These are phyloP conservation scores for Psittacula echo DNA, from an alignment of 2,797 vertebrate genomes.

Conservation along the genomic window DNA sequence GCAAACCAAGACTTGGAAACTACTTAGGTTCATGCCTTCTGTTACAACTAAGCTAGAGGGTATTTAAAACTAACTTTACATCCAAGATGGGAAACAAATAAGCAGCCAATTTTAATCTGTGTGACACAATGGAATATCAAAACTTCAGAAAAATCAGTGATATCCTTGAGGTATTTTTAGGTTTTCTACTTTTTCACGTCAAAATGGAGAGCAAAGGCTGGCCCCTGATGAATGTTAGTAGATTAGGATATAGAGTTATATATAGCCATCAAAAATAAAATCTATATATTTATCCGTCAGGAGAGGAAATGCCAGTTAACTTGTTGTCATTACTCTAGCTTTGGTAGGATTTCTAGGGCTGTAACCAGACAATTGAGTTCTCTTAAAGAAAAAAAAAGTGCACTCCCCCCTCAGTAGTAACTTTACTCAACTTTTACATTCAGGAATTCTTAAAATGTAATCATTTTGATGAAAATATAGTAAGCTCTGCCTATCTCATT, in stretches of 20 bases:
- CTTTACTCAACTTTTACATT: conserved; percentile 82
- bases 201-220: conserved; percentile 97
- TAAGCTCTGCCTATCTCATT: conserved; percentile 78
- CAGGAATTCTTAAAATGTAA: conserved; percentile 71
- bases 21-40: conserved; percentile 68
- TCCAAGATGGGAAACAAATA: conserved; percentile 71
- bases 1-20: conserved; percentile 71
- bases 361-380: conserved; percentile 80
- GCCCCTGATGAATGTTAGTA: conserved; percentile 84
- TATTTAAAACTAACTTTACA: conserved; percentile 67
- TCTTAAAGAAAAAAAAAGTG: conserved; percentile 84
- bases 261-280: conserved; percentile 85
- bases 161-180: conserved; percentile 95
- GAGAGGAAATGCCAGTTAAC: conserved; percentile 84
- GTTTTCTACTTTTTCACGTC: conserved; percentile 86
- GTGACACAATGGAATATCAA: conserved; percentile 55
- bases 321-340: conserved; percentile 88
- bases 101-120: conserved; percentile 75
- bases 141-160: conserved; percentile 68
- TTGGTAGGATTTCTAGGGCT: conserved; percentile 90
- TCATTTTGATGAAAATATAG: conserved; percentile 77
- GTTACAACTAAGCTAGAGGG: conserved; percentile 76
- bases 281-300: conserved; percentile 83
- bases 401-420: conserved; percentile 83
- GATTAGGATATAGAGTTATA: conserved; percentile 82